Evolutionary conservation across 92 coral and sea anemone species (phyloP).

Genomic region (Porites evermanni): DNA sequence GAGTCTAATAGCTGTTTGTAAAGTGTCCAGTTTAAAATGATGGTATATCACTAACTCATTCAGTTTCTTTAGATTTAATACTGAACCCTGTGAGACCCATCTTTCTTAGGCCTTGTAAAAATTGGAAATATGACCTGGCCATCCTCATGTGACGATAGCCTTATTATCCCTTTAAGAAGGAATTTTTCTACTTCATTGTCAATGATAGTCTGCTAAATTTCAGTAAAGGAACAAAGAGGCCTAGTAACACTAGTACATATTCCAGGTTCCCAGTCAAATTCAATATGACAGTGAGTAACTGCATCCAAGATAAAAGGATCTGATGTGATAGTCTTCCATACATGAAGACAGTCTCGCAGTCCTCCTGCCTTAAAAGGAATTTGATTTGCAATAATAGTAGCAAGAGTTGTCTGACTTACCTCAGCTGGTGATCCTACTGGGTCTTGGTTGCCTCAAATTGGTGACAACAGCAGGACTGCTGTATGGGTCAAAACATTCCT

Average conservation of each 20-base stretch:
- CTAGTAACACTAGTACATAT: not conserved
- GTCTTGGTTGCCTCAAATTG: conserved; percentile 44
- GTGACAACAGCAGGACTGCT: not conserved
- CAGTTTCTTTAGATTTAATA: not conserved
- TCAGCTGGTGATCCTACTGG: not conserved
- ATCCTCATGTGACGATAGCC: too few species aligned
- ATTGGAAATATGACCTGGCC: not conserved
- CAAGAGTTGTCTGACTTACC: not conserved
- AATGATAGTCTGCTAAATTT: conserved; percentile 38
- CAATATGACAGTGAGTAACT: conserved; percentile 48
- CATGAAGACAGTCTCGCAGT: too few species aligned
- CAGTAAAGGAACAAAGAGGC: conserved; percentile 28
- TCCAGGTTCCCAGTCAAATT: not conserved
- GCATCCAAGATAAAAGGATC: conserved; percentile 41
- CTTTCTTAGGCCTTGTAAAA: not conserved
- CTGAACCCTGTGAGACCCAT: not conserved
- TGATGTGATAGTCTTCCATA: too few species aligned
- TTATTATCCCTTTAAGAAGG: too few species aligned
- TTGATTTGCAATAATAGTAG: conserved; percentile 48
- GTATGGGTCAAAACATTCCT: too few species aligned
- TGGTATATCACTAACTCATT: not conserved
- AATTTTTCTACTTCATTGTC: not conserved
- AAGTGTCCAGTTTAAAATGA: not conserved
- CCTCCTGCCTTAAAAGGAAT: conserved; percentile 3
- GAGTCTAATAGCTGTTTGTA: conserved; percentile 3